Conservation (phyloP, 2,797 vertebrate species). For the Sorex maritimensis region DNA sequence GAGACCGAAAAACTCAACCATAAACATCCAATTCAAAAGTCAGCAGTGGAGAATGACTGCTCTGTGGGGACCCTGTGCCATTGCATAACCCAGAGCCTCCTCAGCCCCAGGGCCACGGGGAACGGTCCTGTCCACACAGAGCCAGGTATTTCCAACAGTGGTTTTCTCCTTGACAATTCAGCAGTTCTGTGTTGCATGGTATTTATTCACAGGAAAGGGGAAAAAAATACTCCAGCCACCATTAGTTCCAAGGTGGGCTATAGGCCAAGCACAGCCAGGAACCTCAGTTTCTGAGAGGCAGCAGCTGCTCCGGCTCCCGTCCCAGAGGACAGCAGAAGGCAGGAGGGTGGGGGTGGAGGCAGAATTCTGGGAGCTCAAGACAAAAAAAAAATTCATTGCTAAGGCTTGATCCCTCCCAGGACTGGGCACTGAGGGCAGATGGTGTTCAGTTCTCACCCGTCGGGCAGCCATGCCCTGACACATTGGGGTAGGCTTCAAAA, state of each 20-base stretch:
- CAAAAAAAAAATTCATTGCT: background rate
- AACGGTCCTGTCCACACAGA: background rate
- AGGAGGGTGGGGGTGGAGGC: constrained; percentile 17
- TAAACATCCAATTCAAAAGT: constrained; percentile 50
- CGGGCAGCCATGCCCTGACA: constrained; percentile 15
- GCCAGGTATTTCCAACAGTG: background rate
- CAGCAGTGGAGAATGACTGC: background rate
- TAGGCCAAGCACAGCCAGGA: constrained; percentile 10
- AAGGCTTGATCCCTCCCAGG: constrained; percentile 5
- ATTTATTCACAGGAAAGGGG: background rate
- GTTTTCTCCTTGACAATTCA: background rate
- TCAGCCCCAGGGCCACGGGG: background rate
- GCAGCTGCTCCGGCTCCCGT: constrained; percentile 72
- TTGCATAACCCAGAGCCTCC: background rate
- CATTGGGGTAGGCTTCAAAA: background rate
- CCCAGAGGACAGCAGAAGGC: constrained; percentile 77
- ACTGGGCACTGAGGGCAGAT: constrained; percentile 64
- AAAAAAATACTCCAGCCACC: background rate
- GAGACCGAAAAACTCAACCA: constrained; percentile 64
- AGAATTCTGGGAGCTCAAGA: constrained; percentile 40
- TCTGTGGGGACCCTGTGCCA: background rate
- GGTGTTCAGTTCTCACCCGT: constrained; percentile 34
- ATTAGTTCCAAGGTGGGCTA: constrained; percentile 1
- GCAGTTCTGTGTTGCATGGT: background rate
- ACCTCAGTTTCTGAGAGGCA: constrained; percentile 27